phyloP scores from a whole-genome alignment of 2,113 vertebrate species.

The Hippocampus abdominalis region DNA sequence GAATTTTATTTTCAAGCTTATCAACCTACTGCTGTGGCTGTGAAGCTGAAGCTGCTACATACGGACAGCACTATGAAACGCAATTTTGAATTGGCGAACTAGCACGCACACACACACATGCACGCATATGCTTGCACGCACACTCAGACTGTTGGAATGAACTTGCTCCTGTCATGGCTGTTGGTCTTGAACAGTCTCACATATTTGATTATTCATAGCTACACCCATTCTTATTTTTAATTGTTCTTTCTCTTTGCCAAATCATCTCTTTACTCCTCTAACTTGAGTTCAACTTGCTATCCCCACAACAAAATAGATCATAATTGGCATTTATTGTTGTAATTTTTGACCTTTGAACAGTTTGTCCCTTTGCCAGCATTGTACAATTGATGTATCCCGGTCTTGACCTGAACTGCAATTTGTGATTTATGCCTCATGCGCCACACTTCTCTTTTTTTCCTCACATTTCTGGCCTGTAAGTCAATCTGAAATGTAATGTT shows the following conservation, averaged over 20 bases:
- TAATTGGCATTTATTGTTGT: conserved; percentile 3
- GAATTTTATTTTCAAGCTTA: not conserved
- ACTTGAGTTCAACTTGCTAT: not conserved
- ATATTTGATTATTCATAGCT: conserved; percentile 51
- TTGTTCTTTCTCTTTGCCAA: not conserved
- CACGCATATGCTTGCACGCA: not conserved
- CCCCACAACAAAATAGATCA: no score
- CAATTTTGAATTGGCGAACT: conserved; percentile 24
- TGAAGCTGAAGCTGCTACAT: conserved; percentile 19
- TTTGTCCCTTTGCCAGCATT: not conserved
- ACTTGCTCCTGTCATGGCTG: conserved; percentile 24
- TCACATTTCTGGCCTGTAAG: conserved; percentile 3
- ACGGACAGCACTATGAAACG: conserved; percentile 23
- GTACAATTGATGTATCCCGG: not conserved
- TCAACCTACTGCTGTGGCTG: conserved; percentile 20
- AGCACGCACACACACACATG: not conserved
- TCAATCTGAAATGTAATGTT: conserved; percentile 12
- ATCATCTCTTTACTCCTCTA: conserved; percentile 10
- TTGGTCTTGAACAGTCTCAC: conserved; percentile 10
- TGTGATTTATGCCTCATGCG: not conserved
- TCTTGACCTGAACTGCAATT: conserved; percentile 12
- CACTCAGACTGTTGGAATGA: conserved; percentile 38
- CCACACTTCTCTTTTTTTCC: not conserved
- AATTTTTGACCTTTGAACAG: not conserved
- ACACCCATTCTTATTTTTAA: conserved; percentile 4